These are phyloP conservation scores for Limonius californicus DNA, from an alignment of 1,140 invertebrate genomes.

Conservation along the genomic window DNA sequence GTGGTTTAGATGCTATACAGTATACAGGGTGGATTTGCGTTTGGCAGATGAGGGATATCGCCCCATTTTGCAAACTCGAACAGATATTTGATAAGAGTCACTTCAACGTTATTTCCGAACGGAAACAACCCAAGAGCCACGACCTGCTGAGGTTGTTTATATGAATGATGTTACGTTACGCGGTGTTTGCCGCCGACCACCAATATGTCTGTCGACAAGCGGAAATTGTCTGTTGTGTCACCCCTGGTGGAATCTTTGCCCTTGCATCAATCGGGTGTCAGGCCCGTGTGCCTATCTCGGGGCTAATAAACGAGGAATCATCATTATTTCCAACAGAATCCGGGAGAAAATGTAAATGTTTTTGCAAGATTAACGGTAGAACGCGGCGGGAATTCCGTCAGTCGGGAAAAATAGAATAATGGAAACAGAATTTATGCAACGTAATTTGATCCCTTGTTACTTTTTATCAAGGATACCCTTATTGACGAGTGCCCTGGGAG, in stretches of 20 bases:
- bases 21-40: too few relatives aligned
- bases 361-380: background rate
- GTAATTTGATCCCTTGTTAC: background rate
- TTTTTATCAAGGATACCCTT: background rate
- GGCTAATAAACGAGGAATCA: background rate
- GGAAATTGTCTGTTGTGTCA: conserved; percentile 26
- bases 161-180: background rate
- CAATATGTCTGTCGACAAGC: conserved; percentile 15
- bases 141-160: background rate
- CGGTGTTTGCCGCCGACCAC: background rate
- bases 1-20: too few relatives aligned
- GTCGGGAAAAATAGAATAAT: too few relatives aligned
- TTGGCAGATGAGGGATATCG: too few relatives aligned
- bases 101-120: conserved; percentile 17
- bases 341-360: background rate
- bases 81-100: conserved; percentile 23
- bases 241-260: background rate
- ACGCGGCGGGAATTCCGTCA: background rate
- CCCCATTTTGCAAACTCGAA: conserved; percentile 2
- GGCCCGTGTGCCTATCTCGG: background rate
- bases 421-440: background rate
- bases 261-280: background rate
- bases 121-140: conserved; percentile 1
- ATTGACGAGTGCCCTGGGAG: background rate
- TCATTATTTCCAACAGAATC: background rate